phyloP scores from a whole-genome alignment of 1,140 invertebrate genomes.

The Drosophila pseudoananassae region DNA sequence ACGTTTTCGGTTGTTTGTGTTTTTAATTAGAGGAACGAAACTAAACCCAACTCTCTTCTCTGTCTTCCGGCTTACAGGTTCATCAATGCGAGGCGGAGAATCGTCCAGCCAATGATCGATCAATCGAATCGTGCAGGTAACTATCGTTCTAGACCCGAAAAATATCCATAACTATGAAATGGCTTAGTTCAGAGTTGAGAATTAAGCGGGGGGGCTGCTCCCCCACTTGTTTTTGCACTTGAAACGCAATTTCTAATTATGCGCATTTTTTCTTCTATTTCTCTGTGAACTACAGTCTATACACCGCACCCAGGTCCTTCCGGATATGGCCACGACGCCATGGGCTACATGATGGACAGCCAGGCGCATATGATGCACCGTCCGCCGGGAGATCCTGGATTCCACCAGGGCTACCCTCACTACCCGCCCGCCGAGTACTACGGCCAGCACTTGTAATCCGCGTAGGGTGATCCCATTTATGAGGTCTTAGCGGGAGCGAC shows the following conservation, averaged over 20 bases:
- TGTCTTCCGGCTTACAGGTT: slow-evolving; percentile 90
- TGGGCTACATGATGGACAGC: slow-evolving; percentile 99
- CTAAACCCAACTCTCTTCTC: slow-evolving; percentile 14
- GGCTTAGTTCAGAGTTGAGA: slow-evolving; percentile 42
- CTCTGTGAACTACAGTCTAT: slow-evolving; percentile 88
- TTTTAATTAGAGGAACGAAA: slow-evolving; percentile 59
- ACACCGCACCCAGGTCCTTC: slow-evolving; percentile 95
- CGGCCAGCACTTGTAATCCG: slow-evolving; percentile 93
- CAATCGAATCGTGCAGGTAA: slow-evolving; percentile 99
- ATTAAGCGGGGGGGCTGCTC: slow-evolving; percentile 35
- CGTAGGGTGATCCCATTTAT: slow-evolving; percentile 29
- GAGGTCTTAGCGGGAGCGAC: slow-evolving; percentile 5
- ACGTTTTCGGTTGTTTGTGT: slow-evolving; percentile 32
- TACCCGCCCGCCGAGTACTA: slow-evolving; percentile 95
- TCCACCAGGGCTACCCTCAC: slow-evolving; percentile 95
- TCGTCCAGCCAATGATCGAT: slow-evolving; percentile 98
- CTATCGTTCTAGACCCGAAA: slow-evolving; percentile 51
- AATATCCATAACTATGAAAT: slow-evolving; percentile 77
- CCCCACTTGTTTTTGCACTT: slow-evolving; percentile 19
- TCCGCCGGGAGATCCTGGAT: slow-evolving; percentile 94
- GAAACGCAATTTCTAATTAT: slow-evolving; percentile 82
- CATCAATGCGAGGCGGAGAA: slow-evolving; percentile 98
- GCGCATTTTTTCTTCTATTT: slow-evolving; percentile 76
- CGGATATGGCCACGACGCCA: slow-evolving; percentile 97
- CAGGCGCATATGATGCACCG: slow-evolving; percentile 97